Evolutionary conservation across 2,113 vertebrate genomes (phyloP), one percentile per base, ranked within the genome.

Genomic region (Plestiodon gilberti): DNA sequence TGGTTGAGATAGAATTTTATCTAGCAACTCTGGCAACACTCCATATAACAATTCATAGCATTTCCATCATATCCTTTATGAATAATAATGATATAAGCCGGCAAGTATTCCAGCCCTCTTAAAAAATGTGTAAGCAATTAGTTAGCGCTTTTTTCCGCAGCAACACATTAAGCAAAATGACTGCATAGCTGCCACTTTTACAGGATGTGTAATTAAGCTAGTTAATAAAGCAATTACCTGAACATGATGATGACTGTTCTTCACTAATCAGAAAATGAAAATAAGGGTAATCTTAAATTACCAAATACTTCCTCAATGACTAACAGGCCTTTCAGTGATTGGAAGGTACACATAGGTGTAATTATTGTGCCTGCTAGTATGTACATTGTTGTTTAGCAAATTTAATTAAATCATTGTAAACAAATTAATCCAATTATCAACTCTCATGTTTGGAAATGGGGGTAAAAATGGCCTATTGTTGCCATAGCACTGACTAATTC

Each of bases 151-250:
- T 95, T 96, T 92, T 65, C 85, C 43, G 95, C 93, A 88, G 90
- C 93, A 95, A 89, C 78, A 74, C 90, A 92, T 95, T 95, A 92
- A 90, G 89, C 94, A 95, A 84, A 95, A 90, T 92, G 95, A 93
- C 90, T 91, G 92, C 85, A 93, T 92, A 92, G 90, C 91, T 96
- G 92, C 94, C 91, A 83, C 38, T 93, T 95, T 93, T 95, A 84
- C 90, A 94, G 93, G 90, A 95, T 92, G 92, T 90, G 95, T 94
- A 97, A 93, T 96, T 96, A 96, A 95, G 87, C 78, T 89, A 81
- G 90, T 95, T 96, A 96, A 95, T 96, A 95, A 94, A 95, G 93
- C 94, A 96, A 95, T 97, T 96, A 95, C 93, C 92, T 95, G 95
- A 96, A 93, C 92, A 94, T 14, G 83, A 89, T 5, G 23, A 91